Conservation (phyloP, 2,113 vertebrate genomes). For the Gavia stellata region DNA sequence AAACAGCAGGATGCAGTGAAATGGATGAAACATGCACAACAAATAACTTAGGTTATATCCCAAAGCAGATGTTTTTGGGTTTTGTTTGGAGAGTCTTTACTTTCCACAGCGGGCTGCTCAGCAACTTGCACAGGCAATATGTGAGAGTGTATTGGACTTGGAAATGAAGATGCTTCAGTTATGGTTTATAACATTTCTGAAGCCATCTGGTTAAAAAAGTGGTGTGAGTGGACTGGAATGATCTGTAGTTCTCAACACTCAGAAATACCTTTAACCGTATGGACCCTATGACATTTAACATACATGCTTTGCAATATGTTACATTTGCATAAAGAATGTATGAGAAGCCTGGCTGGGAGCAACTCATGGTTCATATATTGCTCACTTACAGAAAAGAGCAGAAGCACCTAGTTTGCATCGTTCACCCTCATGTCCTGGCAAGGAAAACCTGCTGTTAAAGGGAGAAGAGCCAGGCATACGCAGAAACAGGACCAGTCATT, state of each 20-base stretch:
- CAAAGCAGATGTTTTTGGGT: fast-evolving
- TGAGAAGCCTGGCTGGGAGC: not conserved
- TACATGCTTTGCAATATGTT: not conserved
- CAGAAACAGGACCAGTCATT: not conserved
- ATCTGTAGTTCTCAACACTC: not conserved
- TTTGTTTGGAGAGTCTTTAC: not conserved
- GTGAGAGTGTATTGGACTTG: not conserved
- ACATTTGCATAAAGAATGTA: not conserved
- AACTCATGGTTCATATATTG: not conserved
- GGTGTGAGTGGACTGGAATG: not conserved
- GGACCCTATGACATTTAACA: not conserved
- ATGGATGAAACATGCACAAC: not conserved
- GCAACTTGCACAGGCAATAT: not conserved
- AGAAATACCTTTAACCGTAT: not conserved
- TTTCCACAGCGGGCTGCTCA: not conserved
- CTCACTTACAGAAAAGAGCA: not conserved
- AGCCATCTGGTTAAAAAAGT: not conserved
- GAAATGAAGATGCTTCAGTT: not conserved
- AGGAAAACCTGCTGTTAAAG: not conserved
- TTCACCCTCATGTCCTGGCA: not conserved
- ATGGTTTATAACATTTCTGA: not conserved
- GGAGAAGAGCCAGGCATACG: not conserved
- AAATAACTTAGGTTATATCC: not conserved
- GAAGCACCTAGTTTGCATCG: not conserved
- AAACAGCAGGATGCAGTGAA: not conserved